Conservation (phyloP, 2,888 invertebrate species). For the Amblyteles armatorius region DNA sequence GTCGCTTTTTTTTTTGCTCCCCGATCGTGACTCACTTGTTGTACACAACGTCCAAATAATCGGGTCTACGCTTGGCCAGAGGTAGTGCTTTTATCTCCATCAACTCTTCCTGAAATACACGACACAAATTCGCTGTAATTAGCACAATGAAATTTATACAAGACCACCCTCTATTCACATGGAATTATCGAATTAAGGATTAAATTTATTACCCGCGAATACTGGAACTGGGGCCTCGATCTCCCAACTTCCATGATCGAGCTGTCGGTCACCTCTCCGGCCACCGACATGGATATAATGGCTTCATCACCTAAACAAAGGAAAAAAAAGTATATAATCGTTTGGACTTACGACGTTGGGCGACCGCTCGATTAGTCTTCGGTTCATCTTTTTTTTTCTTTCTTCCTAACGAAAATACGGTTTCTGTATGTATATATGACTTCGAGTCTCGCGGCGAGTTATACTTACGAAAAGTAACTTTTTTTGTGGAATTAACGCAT, state of each 20-base stretch:
- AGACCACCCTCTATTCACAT: constrained; percentile 54
- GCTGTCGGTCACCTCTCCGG: constrained; percentile 83
- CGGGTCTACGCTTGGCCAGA: constrained; percentile 90
- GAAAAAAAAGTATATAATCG: constrained; percentile 13
- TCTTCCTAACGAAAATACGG: neutral
- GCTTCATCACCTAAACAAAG: constrained; percentile 85
- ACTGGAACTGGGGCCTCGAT: constrained; percentile 83
- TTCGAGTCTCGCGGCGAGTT: neutral
- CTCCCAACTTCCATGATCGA: constrained; percentile 83
- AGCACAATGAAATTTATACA: constrained; percentile 5
- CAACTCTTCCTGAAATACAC: constrained; percentile 89
- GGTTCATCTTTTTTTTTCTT: neutral
- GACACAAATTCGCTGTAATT: constrained; percentile 3
- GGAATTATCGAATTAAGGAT: neutral
- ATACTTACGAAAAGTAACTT: constrained; percentile 80
- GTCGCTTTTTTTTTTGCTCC: neutral
- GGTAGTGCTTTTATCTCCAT: constrained; percentile 90
- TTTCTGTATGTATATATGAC: neutral
- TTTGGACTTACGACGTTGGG: neutral
- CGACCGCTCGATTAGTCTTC: neutral
- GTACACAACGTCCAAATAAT: constrained; percentile 87
- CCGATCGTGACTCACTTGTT: constrained; percentile 85
- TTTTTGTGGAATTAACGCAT: constrained; percentile 72
- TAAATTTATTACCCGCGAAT: constrained; percentile 79
- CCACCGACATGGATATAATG: constrained; percentile 85